Evolutionary conservation across 2,797 vertebrate genomes (phyloP), one percentile per base, ranked within the genome.

Genomic region (Notolabrus celidotus): DNA sequence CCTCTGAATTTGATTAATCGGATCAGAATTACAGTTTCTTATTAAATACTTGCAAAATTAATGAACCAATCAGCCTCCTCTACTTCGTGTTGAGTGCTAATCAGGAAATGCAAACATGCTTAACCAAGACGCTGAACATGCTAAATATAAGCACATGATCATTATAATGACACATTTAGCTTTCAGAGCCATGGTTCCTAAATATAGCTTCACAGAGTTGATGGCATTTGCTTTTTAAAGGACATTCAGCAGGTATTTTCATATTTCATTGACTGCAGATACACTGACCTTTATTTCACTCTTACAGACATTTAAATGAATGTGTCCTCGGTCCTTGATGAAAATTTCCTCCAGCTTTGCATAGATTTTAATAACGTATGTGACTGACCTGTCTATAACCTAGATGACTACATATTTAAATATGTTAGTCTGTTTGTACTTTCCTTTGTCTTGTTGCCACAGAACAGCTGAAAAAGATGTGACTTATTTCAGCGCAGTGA

Each of bases 371-470:
- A 61, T 55, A n/a, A 58, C 52, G 29, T 20, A 43, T 55, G 51
- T 31, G 16, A 7, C 12, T 31, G 16, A 7, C 12, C 61, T 54
- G 41, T 41, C 34, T 19, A 61, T 25, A 23, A 69, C 60, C 25
- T 56, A 45, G 27, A 84, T 69, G 27, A 58, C 3, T 6, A 42
- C 39, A 66, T 65, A 51, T 10, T 33, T 33, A 74, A 67, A 71
- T 49, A 33, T 1, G 4, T 67, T 77, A 59, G 42, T 51, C 62
- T 25, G 39, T 49, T 31, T 72, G 70, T 45, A 64, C 46, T 77
- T 57, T 50, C 23, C 71, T 72, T 47, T 63, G 50, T 43, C 42
- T 49, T 34, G 20, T 33, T 65, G 59, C 43, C 36, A 43, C 41
- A 52, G 14, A 31, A 54, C 38, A 14, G 31, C n/a, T 55, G 59